Percentiles rank a stretch among this genome's conserved stretches.
Evolutionary conservation across 2,888 invertebrate species (phyloP).

Genomic region (Cordilura impudica): DNA sequence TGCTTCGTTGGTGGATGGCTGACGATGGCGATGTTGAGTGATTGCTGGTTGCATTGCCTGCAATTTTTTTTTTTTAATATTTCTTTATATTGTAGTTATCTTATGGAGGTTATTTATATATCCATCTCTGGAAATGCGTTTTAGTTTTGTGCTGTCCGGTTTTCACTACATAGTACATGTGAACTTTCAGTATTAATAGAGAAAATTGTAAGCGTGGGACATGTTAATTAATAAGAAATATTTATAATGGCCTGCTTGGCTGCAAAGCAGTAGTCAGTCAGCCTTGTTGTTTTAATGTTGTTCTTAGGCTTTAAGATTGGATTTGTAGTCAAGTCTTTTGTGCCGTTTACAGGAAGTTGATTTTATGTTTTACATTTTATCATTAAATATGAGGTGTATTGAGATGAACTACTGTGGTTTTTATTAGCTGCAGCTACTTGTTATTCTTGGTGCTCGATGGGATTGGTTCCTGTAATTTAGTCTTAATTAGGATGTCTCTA

Average conservation of each 20-base stretch:
- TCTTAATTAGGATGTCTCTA: not conserved
- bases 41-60: slow-evolving; percentile 18
- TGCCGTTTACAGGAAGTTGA: not conserved
- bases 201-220: slow-evolving; percentile 59
- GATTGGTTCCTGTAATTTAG: not conserved
- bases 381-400: not conserved
- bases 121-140: not conserved
- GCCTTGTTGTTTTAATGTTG: not conserved
- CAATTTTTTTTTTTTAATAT: slow-evolving; percentile 10
- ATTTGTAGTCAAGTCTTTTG: not conserved
- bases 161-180: slow-evolving; percentile 7
- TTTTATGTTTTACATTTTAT: not conserved
- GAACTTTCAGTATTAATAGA: slow-evolving; percentile 47
- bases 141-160: slow-evolving; percentile 7
- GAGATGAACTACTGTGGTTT: not conserved
- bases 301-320: not conserved
- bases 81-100: not conserved
- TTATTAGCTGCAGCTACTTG: not conserved
- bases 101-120: not conserved
- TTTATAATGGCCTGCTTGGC: not conserved
- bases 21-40: not conserved
- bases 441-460: not conserved
- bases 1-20: slow-evolving; percentile 6
- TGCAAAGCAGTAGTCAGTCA: not conserved
- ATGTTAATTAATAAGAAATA: slow-evolving; percentile 58